A percentile compares a stretch with the other conserved stretches of the same genome.
Evolutionary conservation across 2,797 vertebrate genomes (phyloP).

Genomic region (Siniperca undulata): DNA sequence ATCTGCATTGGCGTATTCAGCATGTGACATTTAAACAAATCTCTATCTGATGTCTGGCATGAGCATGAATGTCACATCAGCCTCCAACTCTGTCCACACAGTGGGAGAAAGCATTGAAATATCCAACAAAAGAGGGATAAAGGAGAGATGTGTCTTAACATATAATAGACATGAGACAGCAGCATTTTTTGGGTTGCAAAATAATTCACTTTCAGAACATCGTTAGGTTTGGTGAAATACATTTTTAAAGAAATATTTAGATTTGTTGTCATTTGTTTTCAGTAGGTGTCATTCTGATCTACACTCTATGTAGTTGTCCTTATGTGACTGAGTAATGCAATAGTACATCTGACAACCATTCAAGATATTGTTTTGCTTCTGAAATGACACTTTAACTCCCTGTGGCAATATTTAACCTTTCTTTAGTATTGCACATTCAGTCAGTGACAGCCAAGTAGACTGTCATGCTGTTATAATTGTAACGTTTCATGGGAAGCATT

Average conservation of each 20-base stretch:
- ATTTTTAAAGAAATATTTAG: neutral
- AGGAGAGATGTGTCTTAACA: neutral
- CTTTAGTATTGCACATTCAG: neutral
- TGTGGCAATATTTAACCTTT: conserved; percentile 38
- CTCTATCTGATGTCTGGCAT: conserved; percentile 46
- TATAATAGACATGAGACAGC: neutral
- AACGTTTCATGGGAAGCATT: neutral
- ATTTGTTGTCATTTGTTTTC: neutral
- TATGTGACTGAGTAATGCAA: neutral
- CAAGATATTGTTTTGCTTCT: neutral
- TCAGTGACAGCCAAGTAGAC: conserved; percentile 17
- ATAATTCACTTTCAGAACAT: neutral
- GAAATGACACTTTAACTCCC: conserved; percentile 8
- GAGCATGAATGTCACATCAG: conserved; percentile 51
- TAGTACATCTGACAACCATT: conserved; percentile 11
- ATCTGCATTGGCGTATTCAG: conserved; percentile 42
- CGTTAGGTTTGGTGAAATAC: neutral
- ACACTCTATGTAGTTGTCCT: neutral
- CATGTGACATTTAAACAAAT: conserved; percentile 68
- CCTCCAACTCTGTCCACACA: conserved; percentile 21
- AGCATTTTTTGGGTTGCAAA: neutral
- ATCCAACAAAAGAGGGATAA: conserved; percentile 34
- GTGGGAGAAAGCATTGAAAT: neutral
- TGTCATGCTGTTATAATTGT: neutral
- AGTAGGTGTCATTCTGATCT: neutral